These are phyloP conservation scores for Tautogolabrus adspersus DNA, from an alignment of 2,113 vertebrate genomes.

Conservation along the genomic window DNA sequence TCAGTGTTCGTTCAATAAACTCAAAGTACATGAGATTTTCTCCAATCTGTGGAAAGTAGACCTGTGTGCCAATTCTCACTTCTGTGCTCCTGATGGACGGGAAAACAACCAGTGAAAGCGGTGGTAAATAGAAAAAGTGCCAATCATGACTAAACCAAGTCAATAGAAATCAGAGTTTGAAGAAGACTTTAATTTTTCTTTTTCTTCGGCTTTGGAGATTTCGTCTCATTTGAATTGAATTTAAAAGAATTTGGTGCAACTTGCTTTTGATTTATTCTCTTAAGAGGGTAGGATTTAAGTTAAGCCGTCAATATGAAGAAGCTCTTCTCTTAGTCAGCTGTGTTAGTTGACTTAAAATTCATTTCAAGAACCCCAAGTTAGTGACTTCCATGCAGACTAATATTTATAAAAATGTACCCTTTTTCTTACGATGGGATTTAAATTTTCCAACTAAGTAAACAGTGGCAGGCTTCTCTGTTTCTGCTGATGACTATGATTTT, in stretches of 20 bases:
- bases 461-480: no score
- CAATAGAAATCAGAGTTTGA: conserved; percentile 26
- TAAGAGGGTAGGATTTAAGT: no score
- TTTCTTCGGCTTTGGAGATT: conserved; percentile 2
- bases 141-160: conserved; percentile 33
- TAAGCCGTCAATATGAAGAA: no score
- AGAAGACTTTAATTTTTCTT: conserved; percentile 6
- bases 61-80: conserved; percentile 27
- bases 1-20: conserved; percentile 34
- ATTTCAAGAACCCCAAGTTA: no score
- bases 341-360: no score
- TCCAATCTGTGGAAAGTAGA: conserved; percentile 51
- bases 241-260: neutral
- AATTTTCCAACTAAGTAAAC: no score
- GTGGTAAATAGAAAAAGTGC: conserved; percentile 47
- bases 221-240: neutral
- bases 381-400: no score
- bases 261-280: no score
- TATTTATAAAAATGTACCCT: no score
- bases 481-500: no score
- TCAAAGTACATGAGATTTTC: conserved; percentile 51
- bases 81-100: conserved; percentile 26
- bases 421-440: no score
- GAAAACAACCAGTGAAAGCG: conserved; percentile 22
- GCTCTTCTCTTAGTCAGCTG: no score